phyloP scores from a whole-genome alignment of 30 jellyfish, hydroid and myxozoan species.

The Mastigias papua region DNA sequence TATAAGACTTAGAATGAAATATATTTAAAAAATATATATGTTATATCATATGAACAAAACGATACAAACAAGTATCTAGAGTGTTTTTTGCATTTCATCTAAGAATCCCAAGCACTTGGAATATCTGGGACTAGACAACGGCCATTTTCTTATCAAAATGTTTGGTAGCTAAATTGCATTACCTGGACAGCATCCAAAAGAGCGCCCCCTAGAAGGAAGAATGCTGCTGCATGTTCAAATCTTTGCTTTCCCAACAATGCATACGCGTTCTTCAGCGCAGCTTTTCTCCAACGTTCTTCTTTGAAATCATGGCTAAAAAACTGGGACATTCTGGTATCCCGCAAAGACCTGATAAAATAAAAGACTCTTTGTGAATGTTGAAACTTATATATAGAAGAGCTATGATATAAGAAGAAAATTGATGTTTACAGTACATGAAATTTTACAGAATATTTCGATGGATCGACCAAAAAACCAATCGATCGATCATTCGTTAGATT shows the following conservation, averaged over 20 bases:
- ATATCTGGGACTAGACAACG: too few relatives aligned
- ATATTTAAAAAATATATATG: too few relatives aligned
- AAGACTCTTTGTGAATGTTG: too few relatives aligned
- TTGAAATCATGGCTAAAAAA: constrained; percentile 94
- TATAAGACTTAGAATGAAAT: too few relatives aligned
- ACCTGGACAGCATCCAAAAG: constrained; percentile 99
- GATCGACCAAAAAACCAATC: background rate
- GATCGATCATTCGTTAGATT: background rate
- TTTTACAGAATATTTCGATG: too few relatives aligned
- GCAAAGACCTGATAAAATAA: constrained; percentile 93
- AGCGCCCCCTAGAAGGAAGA: constrained; percentile 93
- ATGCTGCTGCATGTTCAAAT: constrained; percentile 98
- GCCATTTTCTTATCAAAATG: background rate
- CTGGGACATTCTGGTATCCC: constrained; percentile 94
- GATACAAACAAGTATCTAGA: too few relatives aligned
- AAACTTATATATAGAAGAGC: too few relatives aligned
- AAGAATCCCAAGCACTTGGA: too few relatives aligned
- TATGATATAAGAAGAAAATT: too few relatives aligned
- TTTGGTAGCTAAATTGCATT: background rate
- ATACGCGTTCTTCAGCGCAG: constrained; percentile 99
- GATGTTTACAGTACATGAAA: too few relatives aligned
- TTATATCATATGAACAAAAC: too few relatives aligned
- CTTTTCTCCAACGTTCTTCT: constrained; percentile 97
- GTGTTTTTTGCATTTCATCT: too few relatives aligned
- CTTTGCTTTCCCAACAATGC: constrained; percentile 95